Base-by-base conservation (phyloP, 2,888 invertebrate genomes). In the Phaonia tiefii region DNA sequence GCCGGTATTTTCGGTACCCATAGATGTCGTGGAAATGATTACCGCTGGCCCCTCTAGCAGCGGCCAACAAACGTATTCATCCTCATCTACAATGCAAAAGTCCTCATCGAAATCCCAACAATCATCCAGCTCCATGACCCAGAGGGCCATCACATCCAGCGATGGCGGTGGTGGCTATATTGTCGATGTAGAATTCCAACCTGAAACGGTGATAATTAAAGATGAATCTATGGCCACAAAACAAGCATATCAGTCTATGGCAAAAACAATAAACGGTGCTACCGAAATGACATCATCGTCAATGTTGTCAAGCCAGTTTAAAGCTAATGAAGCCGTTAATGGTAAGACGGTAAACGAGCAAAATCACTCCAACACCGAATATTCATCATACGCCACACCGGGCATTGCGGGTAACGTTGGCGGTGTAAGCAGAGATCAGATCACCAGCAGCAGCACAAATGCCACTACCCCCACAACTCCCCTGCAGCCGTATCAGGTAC, bases 1-100 rank as follows among this genome's bases (percentile, higher is more conserved):
- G 84, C 88, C 89, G 79, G 86, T 88, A 31, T 88, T 89, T 75
- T 89, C 89, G 44, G 89, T 89, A 63, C 89, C 89, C 74, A 89
- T 89, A 42, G 89, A 89, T 83, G 88, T 89, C 70, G 85, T 89
- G 31, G 89, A 89, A 73, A 86, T 87, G 71, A 82, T 74, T 10
- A 72, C 71, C 17, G 75, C 58, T 10, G 71, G 84, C 70, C 85
- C 85, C 67, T 83, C 83, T 63, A 84, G 84, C 75, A 87, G 84
- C 80, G 79, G 84, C 20, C 85, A 87, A 78, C 85, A 87, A 83
- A 84, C 85, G 79, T 70, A 58, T 17, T 79, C 81, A 13, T 73
- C 79, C 60, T 80, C 78, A 17, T 25, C 71, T 10, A 22, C 13
- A 17, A 7, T 2, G 51, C 67, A 67, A 1, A 71, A 76, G 5